Evolutionary conservation across 2,113 vertebrate genomes (phyloP), one percentile per base, ranked within the genome.

Genomic region (Siniperca chuatsi): DNA sequence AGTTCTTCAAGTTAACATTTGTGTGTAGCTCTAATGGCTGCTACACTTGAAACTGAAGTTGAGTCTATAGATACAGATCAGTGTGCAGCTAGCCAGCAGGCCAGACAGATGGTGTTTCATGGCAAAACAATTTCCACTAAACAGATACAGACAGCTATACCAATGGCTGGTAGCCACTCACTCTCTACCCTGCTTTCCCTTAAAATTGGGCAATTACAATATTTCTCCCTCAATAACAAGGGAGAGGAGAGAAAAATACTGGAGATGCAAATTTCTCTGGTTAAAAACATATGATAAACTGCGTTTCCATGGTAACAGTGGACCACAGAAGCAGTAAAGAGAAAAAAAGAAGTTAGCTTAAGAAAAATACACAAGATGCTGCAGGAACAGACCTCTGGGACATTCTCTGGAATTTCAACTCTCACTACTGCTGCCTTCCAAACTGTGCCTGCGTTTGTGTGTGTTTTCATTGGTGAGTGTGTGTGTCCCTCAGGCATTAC

Each of bases 31-130:
- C 29, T 50, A 62, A 71, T 70, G 67, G 35, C 57, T 42, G 76
- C 54, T 69, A 16, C 21, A 35, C 50, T 65, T 33, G 35, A 52
- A 81, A 40, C 18, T 65, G 50, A 65, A 82, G 78, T 73, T 44
- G 66, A 42, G 75, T 82, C n/a, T 57, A 79, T 71, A 77, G 65
- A 60, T 64, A 79, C 42, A 42, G 78, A 89, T 67, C 75, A 71
- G 90, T 85, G 88, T 88, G 86, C 90, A 92, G 85, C 82, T 68
- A 86, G 71, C 68, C 80, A 86, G 83, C 73, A 58, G 78, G 68
- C 69, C 66, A 79, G 48, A 65, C 87, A 91, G 87, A 87, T 91
- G 87, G 82, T 78, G 66, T 75, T 86, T 86, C 50, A 88, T 81
- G 79, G 75, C 64, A 76, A 68, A 86, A 84, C 74, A 60, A 54